phyloP scores from a whole-genome alignment of 2,797 vertebrate genomes.

The Sparus aurata region DNA sequence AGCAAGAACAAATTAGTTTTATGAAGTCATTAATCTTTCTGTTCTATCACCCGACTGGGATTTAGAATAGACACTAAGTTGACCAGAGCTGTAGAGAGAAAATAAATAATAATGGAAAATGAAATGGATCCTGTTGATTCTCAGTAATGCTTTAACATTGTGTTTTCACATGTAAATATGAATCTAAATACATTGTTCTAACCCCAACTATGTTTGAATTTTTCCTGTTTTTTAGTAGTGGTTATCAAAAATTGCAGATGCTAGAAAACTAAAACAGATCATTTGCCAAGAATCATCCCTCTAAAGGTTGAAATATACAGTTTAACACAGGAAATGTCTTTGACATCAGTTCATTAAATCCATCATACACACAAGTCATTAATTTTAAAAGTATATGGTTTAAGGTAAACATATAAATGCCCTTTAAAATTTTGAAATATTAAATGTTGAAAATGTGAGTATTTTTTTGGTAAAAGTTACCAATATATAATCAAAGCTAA shows the following conservation, averaged over 20 bases:
- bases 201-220: background rate
- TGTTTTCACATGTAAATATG: background rate
- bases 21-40: constrained; percentile 11
- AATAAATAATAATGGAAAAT: background rate
- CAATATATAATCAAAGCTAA: background rate
- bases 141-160: background rate
- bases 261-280: background rate
- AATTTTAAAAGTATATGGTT: background rate
- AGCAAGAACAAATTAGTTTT: constrained; percentile 7
- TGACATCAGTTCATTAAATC: background rate
- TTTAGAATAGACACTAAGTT: background rate
- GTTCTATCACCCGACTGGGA: constrained; percentile 3
- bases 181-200: background rate
- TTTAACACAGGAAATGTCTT: background rate
- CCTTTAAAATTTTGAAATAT: background rate
- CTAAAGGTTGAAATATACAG: background rate
- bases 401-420: background rate
- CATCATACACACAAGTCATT: background rate
- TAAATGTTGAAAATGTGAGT: background rate
- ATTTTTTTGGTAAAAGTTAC: background rate
- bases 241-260: background rate
- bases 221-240: background rate
- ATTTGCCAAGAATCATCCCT: background rate
- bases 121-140: background rate
- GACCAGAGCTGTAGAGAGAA: background rate